Evolutionary conservation across 2,888 invertebrate genomes (phyloP), one percentile per base, ranked within the genome.

Genomic region (Mythimna albipuncta): DNA sequence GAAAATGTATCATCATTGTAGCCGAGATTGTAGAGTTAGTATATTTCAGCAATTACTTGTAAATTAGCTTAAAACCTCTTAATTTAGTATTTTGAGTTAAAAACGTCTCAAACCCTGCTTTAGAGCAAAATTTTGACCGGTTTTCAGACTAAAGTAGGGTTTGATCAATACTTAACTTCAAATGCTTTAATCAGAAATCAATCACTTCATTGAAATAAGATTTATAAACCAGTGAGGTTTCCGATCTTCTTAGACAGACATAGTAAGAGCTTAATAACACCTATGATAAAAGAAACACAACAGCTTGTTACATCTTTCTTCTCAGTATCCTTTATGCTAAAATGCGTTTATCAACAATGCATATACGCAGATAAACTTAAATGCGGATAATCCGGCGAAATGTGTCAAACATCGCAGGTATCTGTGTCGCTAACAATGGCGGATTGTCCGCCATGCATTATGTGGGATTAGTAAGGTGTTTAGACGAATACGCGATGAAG

Each of bases 391-490:
- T 85, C 87, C 79, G 52, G 52, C 71, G 71, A 83, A 84, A 86
- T 84, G 85, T 89, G 89, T 84, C 87, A 90, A 83, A 79, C 80
- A 81, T 75, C 72, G 81, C 84, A 82, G 82, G 84, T 88, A 85
- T 88, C 85, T 79, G 78, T 88, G 83, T 73, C 80, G 58, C 32
- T 57, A 63, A 85, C 80, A 87, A 85, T 83, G 75, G 72, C 35
- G 35, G 44, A 62, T 55, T 69, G 54, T 64, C 72, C 63, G 35
- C 57, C 19, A 47, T 58, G 67, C 64, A 55, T 84, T 62, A 69
- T 81, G 64, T 26, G 2, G 77, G 84, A 81, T 84, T 82, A 72
- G 26, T 58, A 65, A 50, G 62, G 26, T 72, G 21, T 78, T 78
- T 69, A 62, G 65, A 68, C 63, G 69, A 70, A 75, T 73, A 70